Base-by-base conservation (phyloP, 2,888 invertebrate species). In the Caenorhabditis virilis region DNA sequence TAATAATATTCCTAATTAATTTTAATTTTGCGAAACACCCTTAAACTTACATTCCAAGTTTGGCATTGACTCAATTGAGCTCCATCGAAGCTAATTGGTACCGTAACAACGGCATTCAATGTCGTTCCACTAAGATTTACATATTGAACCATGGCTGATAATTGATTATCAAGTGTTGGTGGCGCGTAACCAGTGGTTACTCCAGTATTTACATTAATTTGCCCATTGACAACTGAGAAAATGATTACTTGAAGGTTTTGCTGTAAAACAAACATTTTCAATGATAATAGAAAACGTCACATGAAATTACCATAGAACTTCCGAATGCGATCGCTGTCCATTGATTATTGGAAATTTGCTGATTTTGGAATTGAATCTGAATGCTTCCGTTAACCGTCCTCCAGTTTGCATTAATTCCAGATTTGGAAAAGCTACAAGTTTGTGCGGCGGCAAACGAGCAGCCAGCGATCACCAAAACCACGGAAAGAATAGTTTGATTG, bases 281-380 rank as follows among this genome's bases (percentile, higher is more conserved):
- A 9, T 45, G 23, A 45, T 6, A n/a, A n/a, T n/a, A n/a, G n/a
- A n/a, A n/a, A n/a, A n/a, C n/a, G n/a, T n/a, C n/a, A n/a, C n/a
- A 18, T 20, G 5, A 36, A 27, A 36, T 2, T 20, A 48, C 20
- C 6, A 35, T 63, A 49, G 53, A 51, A 1, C 52, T 49, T 46
- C 63, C 63, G 36, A 63, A 63, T 18, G 57, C 63, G 15, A 63
- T 58, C 1, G 63, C 63, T 3, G 63, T 63, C 57, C 57, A 63
- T 41, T 63, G 53, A 50, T 63, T 63, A 38, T 57, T 63, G 16
- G 35, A 48, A 15, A 63, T 30, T 23, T 36, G 2, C 18, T 18
- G 38, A 27, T 63, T 57, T 30, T 56, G 56, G 38, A 56, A 62
- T 33, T 52, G 42, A 22, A 62, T 62, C 46, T 61, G 61, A 39